Evolutionary conservation across 2,888 invertebrate genomes (phyloP).

Genomic region (Omphaloscelis lunosa): DNA sequence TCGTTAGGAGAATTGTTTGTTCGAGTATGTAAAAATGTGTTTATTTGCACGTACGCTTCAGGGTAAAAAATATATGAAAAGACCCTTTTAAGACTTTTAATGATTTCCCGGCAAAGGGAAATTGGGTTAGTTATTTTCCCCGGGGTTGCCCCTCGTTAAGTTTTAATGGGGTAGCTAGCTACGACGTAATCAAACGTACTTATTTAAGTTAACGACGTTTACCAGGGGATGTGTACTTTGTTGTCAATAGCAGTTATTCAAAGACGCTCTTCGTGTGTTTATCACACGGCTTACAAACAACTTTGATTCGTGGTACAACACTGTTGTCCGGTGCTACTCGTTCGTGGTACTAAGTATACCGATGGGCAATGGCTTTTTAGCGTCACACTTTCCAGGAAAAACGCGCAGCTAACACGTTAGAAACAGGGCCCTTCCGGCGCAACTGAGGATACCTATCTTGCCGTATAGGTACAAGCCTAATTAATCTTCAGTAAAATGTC

Average conservation of each 20-base stretch:
- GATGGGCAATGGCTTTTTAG: conserved; percentile 62
- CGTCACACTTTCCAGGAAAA: conserved; percentile 77
- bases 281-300: conserved; percentile 68
- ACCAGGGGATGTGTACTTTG: conserved; percentile 84
- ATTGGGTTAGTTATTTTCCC: conserved; percentile 91
- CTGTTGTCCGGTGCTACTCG: conserved; percentile 65
- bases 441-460: conserved; percentile 75
- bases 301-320: conserved; percentile 66
- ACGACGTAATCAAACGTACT: conserved; percentile 90
- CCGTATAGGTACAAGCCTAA: conserved; percentile 86
- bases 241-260: conserved; percentile 85
- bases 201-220: conserved; percentile 90
- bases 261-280: conserved; percentile 67
- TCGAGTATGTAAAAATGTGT: conserved; percentile 91
- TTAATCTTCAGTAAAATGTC: conserved; percentile 90
- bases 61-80: conserved; percentile 90
- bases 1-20: conserved; percentile 91
- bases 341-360: conserved; percentile 49
- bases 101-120: conserved; percentile 91
- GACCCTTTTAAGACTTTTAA: conserved; percentile 91
- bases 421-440: conserved; percentile 78
- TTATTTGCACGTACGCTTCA: conserved; percentile 90
- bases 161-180: conserved; percentile 91
- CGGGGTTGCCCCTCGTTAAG: conserved; percentile 90
- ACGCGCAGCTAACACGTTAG: conserved; percentile 77